These are phyloP conservation scores for Noturus placidus DNA, from an alignment of 2,113 vertebrate genomes.

Conservation along the genomic window DNA sequence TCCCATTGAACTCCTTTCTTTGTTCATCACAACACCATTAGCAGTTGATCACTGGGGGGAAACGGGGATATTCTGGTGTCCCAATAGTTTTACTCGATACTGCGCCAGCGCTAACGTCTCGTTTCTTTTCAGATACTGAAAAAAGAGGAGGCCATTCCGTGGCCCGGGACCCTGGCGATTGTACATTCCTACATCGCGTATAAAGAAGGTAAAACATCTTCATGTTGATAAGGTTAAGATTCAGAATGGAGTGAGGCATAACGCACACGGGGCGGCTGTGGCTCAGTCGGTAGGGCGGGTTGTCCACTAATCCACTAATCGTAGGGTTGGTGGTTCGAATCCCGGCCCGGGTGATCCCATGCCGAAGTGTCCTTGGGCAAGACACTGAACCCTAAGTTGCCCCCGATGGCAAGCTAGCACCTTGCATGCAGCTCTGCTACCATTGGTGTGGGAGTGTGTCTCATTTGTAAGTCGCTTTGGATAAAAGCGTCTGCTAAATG, in stretches of 20 bases:
- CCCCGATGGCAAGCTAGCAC: too few species aligned
- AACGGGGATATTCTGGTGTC: slow-evolving; percentile 14
- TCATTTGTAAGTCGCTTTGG: too few species aligned
- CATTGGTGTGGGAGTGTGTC: too few species aligned
- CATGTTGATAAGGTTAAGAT: not conserved
- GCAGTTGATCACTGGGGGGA: slow-evolving; percentile 46
- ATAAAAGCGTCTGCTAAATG: too few species aligned
- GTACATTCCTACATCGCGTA: slow-evolving; percentile 99
- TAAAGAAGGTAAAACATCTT: slow-evolving; percentile 87
- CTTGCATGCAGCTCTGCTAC: too few species aligned
- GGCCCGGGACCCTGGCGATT: slow-evolving; percentile 97
- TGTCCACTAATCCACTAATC: too few species aligned
- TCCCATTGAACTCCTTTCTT: slow-evolving; percentile 66
- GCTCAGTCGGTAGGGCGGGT: too few species aligned
- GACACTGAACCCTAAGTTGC: too few species aligned
- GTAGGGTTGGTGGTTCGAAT: too few species aligned
- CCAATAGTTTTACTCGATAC: slow-evolving; percentile 34
- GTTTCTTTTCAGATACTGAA: slow-evolving; percentile 87
- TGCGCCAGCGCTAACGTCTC: slow-evolving; percentile 56
- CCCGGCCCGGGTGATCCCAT: too few species aligned
- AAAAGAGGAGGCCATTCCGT: slow-evolving; percentile 98
- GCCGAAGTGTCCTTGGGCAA: too few species aligned
- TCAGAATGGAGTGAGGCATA: not conserved
- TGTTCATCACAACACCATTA: slow-evolving; percentile 57
- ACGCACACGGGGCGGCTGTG: too few species aligned